phyloP scores from a whole-genome alignment of 2,113 vertebrate species.

The Kryptolebias marmoratus region DNA sequence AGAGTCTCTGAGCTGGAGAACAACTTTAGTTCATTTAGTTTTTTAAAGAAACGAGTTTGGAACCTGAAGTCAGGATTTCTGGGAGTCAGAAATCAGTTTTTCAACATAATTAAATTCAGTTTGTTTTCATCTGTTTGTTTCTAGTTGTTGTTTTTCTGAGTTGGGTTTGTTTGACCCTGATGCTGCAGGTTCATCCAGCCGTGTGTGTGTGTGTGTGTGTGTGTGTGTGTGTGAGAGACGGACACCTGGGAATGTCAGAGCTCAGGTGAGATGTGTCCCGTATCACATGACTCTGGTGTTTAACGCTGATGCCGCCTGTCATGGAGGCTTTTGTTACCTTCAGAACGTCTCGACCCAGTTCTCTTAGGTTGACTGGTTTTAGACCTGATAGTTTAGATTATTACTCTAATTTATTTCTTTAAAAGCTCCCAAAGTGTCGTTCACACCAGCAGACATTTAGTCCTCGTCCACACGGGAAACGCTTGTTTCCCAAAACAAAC shows the following conservation, averaged over 20 bases:
- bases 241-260: background rate
- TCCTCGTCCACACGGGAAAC: no score
- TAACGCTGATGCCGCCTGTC: background rate
- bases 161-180: background rate
- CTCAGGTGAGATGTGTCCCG: conserved; percentile 16
- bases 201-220: no score
- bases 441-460: no score
- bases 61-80: no score
- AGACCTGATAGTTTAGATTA: background rate
- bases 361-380: background rate
- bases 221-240: no score
- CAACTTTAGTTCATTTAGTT: no score
- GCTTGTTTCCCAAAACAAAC: no score
- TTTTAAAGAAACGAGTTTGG: no score
- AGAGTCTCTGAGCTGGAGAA: no score
- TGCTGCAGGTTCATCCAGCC: background rate
- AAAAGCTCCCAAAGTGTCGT: no score
- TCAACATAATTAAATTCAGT: no score
- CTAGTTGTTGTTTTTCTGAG: background rate
- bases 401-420: background rate
- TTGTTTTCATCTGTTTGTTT: background rate
- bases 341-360: background rate
- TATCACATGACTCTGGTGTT: conserved; percentile 3
- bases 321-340: background rate
- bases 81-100: background rate